These are phyloP conservation scores for Smittia aterrima DNA, from an alignment of 2,888 invertebrate species.

Conservation along the genomic window DNA sequence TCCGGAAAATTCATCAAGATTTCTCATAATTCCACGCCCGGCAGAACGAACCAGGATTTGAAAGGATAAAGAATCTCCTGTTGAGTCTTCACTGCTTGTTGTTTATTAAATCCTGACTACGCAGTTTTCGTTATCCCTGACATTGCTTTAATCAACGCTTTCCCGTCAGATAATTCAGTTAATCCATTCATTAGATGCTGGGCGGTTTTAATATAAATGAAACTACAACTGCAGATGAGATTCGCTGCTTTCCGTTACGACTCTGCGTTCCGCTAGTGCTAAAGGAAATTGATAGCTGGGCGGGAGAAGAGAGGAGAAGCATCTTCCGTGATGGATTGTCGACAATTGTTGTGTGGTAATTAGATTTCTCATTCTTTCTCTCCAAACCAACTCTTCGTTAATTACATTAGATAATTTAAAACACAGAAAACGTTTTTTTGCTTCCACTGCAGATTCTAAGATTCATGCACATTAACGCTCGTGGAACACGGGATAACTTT, in stretches of 20 bases:
- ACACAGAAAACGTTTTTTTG: background rate
- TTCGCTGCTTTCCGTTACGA: background rate
- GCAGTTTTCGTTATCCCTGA: background rate
- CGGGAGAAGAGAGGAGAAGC: too few relatives aligned
- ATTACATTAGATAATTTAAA: slow-evolving; percentile 7
- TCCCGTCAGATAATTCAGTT: background rate
- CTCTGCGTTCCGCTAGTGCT: background rate
- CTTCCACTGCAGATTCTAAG: background rate
- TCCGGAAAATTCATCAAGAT: slow-evolving; percentile 22
- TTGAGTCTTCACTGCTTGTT: background rate
- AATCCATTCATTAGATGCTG: slow-evolving; percentile 7
- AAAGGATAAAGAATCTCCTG: background rate
- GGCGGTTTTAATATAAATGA: slow-evolving; percentile 17
- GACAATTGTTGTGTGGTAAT: slow-evolving; percentile 12
- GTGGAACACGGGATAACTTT: background rate
- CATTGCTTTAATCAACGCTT: slow-evolving; percentile 9
- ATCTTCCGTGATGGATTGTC: slow-evolving; percentile 3
- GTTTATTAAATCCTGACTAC: background rate
- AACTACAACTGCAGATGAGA: slow-evolving; percentile 19
- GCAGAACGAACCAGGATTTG: background rate
- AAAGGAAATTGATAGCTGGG: slow-evolving; percentile 10
- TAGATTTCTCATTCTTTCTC: background rate
- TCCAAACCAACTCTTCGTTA: background rate
- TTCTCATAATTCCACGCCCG: background rate
- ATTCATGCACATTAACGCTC: background rate